A percentile compares a stretch with the other conserved stretches of the same genome.
These are phyloP conservation scores for Andrena cerasifolii DNA, from an alignment of 1,140 invertebrate species.

Conservation along the genomic window DNA sequence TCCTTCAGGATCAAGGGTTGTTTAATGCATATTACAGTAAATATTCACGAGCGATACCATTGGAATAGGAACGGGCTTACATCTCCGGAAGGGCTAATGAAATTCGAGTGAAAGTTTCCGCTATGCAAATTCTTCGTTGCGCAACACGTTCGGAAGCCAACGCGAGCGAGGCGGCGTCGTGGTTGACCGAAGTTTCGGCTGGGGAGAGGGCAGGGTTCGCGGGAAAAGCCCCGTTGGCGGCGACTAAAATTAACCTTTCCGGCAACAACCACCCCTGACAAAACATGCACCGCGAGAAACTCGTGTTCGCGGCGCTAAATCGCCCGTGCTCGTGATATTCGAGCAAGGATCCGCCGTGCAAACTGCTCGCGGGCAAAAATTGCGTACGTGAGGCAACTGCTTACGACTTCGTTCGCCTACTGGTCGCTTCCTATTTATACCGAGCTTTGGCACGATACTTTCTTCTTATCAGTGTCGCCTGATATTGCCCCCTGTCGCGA, in stretches of 20 bases:
- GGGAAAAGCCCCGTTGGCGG: slow-evolving; percentile 2
- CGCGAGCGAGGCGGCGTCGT: no score
- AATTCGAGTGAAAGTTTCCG: no score
- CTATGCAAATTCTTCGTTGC: no score
- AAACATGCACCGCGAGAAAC: not conserved
- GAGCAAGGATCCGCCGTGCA: slow-evolving; percentile 22
- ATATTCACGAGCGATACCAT: no score
- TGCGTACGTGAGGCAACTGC: slow-evolving; percentile 77
- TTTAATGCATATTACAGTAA: no score
- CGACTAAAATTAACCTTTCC: slow-evolving; percentile 44
- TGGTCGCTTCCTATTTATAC: slow-evolving; percentile 69
- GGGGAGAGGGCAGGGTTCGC: no score
- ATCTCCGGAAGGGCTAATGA: no score
- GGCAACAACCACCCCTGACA: slow-evolving; percentile 15
- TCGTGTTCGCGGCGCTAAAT: slow-evolving; percentile 25
- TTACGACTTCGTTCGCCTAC: slow-evolving; percentile 70
- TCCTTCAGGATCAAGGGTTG: no score
- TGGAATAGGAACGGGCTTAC: no score
- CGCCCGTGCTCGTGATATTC: slow-evolving; percentile 44
- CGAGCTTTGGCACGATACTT: slow-evolving; percentile 57
- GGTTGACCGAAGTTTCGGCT: no score
- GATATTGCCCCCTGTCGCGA: slow-evolving; percentile 67
- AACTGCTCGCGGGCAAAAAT: slow-evolving; percentile 68
- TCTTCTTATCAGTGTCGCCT: slow-evolving; percentile 73
- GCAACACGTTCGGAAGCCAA: no score